Evolutionary conservation across 2,797 vertebrate genomes (phyloP).

Genomic region (Thaleichthys pacificus): DNA sequence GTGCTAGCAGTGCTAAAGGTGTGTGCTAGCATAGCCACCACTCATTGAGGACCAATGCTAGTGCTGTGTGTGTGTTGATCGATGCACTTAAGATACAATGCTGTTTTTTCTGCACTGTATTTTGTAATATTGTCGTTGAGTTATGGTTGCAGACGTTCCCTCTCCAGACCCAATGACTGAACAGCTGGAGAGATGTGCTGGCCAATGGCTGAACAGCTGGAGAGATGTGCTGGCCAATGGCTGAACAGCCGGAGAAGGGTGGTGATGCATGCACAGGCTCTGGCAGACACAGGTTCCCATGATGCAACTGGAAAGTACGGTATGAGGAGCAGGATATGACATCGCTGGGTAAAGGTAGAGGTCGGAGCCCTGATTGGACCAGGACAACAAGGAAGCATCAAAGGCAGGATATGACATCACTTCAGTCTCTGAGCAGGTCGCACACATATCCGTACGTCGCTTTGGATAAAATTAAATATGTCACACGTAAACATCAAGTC

Average conservation of each 20-base stretch:
- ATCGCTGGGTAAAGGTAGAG: not conserved
- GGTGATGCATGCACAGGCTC: conserved; percentile 3
- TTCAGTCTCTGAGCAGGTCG: too few relatives aligned
- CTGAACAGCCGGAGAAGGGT: conserved; percentile 17
- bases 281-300: conserved; percentile 25
- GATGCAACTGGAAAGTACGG: conserved; percentile 14
- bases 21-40: too few relatives aligned
- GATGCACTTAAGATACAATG: too few relatives aligned
- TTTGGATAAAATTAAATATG: not conserved
- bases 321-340: conserved; percentile 10
- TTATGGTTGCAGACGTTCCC: too few relatives aligned
- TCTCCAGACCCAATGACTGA: not conserved
- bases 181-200: not conserved
- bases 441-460: not conserved
- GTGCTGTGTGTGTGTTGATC: too few relatives aligned
- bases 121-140: too few relatives aligned
- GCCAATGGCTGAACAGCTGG: conserved; percentile 48
- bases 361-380: not conserved
- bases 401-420: not conserved
- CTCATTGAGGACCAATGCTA: too few relatives aligned
- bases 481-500: not conserved
- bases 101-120: too few relatives aligned
- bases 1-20: not conserved
- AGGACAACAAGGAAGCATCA: not conserved
- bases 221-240: conserved; percentile 17